A percentile compares a stretch with the other conserved stretches of the same genome.
phyloP scores from a whole-genome alignment of 2,888 invertebrate genomes.

The Melanargia galathea region DNA sequence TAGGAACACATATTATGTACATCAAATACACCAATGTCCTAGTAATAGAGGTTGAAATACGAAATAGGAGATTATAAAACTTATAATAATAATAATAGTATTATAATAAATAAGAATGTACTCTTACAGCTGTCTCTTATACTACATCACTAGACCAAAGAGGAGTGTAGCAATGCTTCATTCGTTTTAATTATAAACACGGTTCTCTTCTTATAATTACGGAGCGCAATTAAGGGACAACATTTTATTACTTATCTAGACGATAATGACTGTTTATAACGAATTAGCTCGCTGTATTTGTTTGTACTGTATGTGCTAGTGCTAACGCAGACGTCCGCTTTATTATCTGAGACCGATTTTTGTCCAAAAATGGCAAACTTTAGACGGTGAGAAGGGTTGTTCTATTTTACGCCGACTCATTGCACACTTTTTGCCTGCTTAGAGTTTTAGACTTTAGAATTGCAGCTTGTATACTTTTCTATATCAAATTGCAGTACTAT shows the following conservation, averaged over 20 bases:
- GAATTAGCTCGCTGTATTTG: slow-evolving; percentile 50
- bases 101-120: not conserved
- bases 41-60: too few species aligned
- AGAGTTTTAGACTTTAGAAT: too few species aligned
- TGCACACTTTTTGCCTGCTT: too few species aligned
- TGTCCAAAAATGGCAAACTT: too few species aligned
- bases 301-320: slow-evolving; percentile 30
- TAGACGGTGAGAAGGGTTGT: too few species aligned
- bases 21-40: too few species aligned
- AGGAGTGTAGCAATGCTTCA: slow-evolving; percentile 64
- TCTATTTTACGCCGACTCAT: too few species aligned
- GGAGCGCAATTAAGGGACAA: slow-evolving; percentile 69
- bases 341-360: too few species aligned
- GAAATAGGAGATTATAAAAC: not conserved
- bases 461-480: too few species aligned
- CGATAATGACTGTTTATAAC: slow-evolving; percentile 58
- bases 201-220: slow-evolving; percentile 72
- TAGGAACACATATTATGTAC: too few species aligned
- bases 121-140: slow-evolving; percentile 3
- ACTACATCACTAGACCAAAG: slow-evolving; percentile 69
- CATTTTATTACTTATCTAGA: slow-evolving; percentile 68
- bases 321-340: not conserved
- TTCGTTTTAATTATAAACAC: slow-evolving; percentile 80
- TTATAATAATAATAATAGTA: too few species aligned
- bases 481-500: too few species aligned